Percentiles rank a stretch among this genome's conserved stretches.
These are phyloP conservation scores for Cyprinodon brontotheroides DNA, from an alignment of 2,113 vertebrate species.

Conservation along the genomic window DNA sequence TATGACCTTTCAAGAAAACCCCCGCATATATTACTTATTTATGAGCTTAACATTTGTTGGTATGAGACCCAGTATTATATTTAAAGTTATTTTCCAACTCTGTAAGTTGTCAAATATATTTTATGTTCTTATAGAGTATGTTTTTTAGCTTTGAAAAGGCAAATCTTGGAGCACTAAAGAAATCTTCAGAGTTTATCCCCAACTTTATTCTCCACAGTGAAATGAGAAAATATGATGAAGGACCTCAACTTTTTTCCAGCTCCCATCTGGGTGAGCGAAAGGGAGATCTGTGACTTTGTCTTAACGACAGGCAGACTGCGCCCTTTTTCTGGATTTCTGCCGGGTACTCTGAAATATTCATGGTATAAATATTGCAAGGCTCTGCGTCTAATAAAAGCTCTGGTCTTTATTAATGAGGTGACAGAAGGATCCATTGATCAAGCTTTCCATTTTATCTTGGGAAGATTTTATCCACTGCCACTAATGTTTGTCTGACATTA, in stretches of 20 bases:
- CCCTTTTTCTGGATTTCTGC: conserved; percentile 58
- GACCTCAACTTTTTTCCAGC: conserved; percentile 36
- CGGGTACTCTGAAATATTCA: conserved; percentile 81
- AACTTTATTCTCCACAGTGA: conserved; percentile 13
- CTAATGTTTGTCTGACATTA: conserved; percentile 46
- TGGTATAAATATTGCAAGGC: conserved; percentile 83
- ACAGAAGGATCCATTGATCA: conserved; percentile 79
- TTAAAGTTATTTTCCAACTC: background rate
- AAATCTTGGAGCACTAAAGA: background rate
- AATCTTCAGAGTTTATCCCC: background rate
- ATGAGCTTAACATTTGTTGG: background rate
- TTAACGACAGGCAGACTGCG: conserved; percentile 38
- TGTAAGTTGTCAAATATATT: background rate
- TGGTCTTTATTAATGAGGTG: conserved; percentile 81
- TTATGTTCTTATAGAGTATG: no score
- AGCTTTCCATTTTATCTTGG: conserved; percentile 76
- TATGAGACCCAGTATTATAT: no score
- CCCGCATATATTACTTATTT: background rate
- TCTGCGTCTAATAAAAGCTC: conserved; percentile 80
- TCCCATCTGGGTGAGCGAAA: conserved; percentile 31
- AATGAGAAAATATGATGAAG: conserved; percentile 58
- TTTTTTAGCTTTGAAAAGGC: background rate
- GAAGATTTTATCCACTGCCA: conserved; percentile 50
- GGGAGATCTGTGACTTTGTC: conserved; percentile 51
- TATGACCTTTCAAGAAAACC: no score